Evolutionary conservation across 2,113 vertebrate genomes (phyloP).

Genomic region (Carassius carassius): DNA sequence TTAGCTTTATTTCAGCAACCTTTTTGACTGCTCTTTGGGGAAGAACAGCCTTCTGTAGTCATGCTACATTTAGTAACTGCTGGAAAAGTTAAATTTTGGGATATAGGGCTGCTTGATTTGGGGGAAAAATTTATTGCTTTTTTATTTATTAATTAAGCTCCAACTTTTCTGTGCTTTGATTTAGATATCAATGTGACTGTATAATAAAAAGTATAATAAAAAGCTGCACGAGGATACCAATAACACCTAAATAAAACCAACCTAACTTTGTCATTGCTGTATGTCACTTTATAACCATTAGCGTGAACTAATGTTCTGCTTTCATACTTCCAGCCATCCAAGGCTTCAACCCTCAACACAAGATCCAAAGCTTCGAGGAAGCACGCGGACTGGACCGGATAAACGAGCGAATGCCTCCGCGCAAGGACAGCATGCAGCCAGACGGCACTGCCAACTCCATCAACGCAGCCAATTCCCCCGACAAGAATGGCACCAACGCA

Average conservation of each 20-base stretch:
- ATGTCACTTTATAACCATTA: background rate
- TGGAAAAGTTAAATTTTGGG: background rate
- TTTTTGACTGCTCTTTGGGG: background rate
- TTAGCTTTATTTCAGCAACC: background rate
- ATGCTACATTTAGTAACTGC: background rate
- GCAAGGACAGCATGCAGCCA: conserved; percentile 88
- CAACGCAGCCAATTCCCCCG: conserved; percentile 73
- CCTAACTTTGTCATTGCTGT: background rate
- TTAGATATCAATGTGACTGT: background rate
- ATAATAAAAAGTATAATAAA: too few relatives aligned
- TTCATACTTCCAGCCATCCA: conserved; percentile 83
- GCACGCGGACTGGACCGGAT: conserved; percentile 97
- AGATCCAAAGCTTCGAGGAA: conserved; percentile 99
- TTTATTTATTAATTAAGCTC: background rate
- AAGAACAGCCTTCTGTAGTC: background rate
- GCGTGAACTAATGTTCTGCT: background rate
- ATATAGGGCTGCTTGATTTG: background rate
- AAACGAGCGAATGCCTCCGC: conserved; percentile 98
- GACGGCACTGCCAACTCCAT: conserved; percentile 74
- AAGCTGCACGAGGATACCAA: too few relatives aligned
- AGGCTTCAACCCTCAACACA: conserved; percentile 98
- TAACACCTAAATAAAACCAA: too few relatives aligned
- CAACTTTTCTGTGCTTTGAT: background rate
- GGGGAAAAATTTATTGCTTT: background rate
- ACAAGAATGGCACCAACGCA: conserved; percentile 83